These are phyloP conservation scores for Addax nasomaculatus DNA, from an alignment of 2,113 vertebrate species.

Conservation along the genomic window DNA sequence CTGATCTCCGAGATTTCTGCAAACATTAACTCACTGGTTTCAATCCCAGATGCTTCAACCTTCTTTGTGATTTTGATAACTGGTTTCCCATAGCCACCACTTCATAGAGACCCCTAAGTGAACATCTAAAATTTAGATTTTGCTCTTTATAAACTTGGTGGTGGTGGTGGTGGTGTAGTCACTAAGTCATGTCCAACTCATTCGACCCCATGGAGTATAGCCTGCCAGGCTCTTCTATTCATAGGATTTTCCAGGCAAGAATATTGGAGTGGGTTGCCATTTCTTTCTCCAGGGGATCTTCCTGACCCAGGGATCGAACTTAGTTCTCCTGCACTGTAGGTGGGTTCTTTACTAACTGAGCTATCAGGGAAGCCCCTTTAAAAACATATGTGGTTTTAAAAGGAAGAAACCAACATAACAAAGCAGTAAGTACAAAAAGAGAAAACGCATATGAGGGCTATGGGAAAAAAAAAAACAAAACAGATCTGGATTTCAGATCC, in stretches of 20 bases:
- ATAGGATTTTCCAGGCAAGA: background rate
- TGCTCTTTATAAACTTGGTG: background rate
- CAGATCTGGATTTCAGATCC: background rate
- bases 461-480: background rate
- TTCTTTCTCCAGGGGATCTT: background rate
- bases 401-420: background rate
- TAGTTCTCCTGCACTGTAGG: background rate
- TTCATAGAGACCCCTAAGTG: background rate
- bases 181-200: background rate
- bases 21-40: background rate
- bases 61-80: background rate
- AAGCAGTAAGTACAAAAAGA: background rate
- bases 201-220: background rate
- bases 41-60: background rate
- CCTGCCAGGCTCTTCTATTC: background rate
- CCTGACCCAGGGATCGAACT: background rate
- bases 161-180: background rate
- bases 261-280: background rate
- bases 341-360: background rate
- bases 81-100: background rate
- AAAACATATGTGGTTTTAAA: background rate
- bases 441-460: background rate
- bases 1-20: background rate
- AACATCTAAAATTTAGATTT: conserved; percentile 17
- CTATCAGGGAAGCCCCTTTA: background rate